A percentile compares a stretch with the other conserved stretches of the same genome.
Evolutionary conservation across 2,113 vertebrate genomes (phyloP).

Genomic region (Nothobranchius furzeri): DNA sequence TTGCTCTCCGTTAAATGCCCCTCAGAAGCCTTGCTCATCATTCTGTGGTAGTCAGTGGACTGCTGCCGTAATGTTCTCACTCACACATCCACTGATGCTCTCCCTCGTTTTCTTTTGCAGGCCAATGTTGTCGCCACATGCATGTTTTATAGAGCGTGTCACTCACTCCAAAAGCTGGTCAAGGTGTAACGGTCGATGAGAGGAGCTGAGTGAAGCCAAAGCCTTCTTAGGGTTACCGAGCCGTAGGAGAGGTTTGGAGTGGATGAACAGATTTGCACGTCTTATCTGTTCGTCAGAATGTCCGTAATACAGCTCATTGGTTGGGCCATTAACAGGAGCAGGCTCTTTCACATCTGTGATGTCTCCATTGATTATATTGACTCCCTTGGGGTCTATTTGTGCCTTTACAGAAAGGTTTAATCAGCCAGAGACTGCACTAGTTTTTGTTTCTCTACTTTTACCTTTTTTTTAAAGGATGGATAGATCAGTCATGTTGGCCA

Average conservation of each 20-base stretch:
- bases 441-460: neutral
- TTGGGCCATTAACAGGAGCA: slow-evolving; percentile 46
- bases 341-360: slow-evolving; percentile 34
- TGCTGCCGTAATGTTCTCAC: slow-evolving; percentile 12
- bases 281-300: slow-evolving; percentile 45
- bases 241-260: slow-evolving; percentile 8
- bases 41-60: slow-evolving; percentile 18
- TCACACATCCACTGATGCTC: slow-evolving; percentile 24
- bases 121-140: slow-evolving; percentile 5
- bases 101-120: neutral
- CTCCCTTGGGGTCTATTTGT: slow-evolving; percentile 43
- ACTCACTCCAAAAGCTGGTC: slow-evolving; percentile 2
- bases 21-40: slow-evolving; percentile 28
- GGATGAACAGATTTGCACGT: slow-evolving; percentile 32
- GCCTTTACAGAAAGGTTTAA: slow-evolving; percentile 31
- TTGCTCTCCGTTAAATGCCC: slow-evolving; percentile 35
- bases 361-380: slow-evolving; percentile 51
- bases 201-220: neutral
- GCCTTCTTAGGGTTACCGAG: neutral
- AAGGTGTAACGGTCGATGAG: neutral
- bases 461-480: neutral
- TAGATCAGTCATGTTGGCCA: neutral
- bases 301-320: slow-evolving; percentile 53
- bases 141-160: slow-evolving; percentile 10
- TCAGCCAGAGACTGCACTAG: slow-evolving; percentile 14